Evolutionary conservation across 2,888 invertebrate species (phyloP).

Genomic region (Graphium colonna): DNA sequence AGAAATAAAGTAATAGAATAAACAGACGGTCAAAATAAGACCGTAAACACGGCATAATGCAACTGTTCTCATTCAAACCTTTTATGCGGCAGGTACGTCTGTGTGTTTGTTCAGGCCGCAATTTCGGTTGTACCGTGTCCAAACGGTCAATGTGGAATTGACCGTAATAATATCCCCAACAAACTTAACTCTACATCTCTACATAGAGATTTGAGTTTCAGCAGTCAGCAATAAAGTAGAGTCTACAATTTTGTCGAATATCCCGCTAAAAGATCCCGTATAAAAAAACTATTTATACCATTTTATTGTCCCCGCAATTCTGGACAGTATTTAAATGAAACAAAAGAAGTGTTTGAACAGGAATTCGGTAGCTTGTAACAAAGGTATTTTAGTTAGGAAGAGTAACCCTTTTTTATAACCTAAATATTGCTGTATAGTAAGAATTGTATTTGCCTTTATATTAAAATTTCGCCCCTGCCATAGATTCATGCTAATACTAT

Average conservation of each 20-base stretch:
- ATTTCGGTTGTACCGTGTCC: conserved; percentile 36
- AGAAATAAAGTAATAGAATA: conserved; percentile 9
- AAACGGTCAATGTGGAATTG: conserved; percentile 26
- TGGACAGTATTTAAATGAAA: not conserved
- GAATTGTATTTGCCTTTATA: no score
- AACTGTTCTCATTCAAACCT: conserved; percentile 12
- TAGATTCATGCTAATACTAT: no score
- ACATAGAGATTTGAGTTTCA: not conserved
- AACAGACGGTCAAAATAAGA: conserved; percentile 2
- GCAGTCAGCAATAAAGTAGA: conserved; percentile 2
- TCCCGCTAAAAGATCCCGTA: conserved; percentile 9
- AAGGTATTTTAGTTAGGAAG: not conserved
- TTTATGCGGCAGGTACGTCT: conserved; percentile 13
- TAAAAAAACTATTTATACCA: not conserved
- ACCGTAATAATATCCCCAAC: conserved; percentile 21
- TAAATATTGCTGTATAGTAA: no score
- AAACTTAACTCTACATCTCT: conserved; percentile 7
- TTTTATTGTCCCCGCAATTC: not conserved
- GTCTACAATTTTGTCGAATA: conserved; percentile 5
- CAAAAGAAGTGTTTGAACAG: not conserved
- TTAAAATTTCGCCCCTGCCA: no score
- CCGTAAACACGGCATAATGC: conserved; percentile 8
- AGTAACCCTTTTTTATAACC: not conserved
- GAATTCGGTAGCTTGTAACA: conserved; percentile 2
- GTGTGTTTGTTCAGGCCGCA: conserved; percentile 42